Conservation (phyloP, 2,888 invertebrate species). For the Aspidiotus rigidus region DNA sequence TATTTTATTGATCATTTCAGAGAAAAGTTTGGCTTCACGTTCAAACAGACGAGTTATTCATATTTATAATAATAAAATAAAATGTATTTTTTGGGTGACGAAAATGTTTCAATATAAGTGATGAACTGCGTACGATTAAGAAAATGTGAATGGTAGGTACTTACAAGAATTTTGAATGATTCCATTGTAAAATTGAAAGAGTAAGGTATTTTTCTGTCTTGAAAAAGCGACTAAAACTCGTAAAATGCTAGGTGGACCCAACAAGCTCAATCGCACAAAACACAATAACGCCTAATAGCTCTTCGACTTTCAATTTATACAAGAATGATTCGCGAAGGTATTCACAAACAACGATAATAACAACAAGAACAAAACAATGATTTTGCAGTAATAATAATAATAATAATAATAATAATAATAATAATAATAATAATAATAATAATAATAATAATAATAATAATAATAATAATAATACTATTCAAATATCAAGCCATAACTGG, state of each 20-base stretch:
- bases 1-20: too few species aligned
- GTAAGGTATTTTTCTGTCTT: slow-evolving; percentile 1
- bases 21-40: too few species aligned
- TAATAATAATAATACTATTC: too few species aligned
- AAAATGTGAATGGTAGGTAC: background rate
- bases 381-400: slow-evolving; percentile 1
- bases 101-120: too few species aligned
- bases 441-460: too few species aligned
- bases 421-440: background rate
- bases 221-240: slow-evolving; percentile 17
- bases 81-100: too few species aligned
- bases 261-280: slow-evolving; percentile 28
- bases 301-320: slow-evolving; percentile 7
- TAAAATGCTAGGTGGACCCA: slow-evolving; percentile 30
- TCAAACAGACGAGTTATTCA: too few species aligned
- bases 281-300: slow-evolving; percentile 18
- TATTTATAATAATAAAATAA: too few species aligned
- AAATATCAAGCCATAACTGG: background rate
- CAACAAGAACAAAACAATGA: background rate
- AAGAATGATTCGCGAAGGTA: background rate
- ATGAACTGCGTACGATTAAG: too few species aligned
- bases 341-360: too few species aligned
- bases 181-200: slow-evolving; percentile 24
- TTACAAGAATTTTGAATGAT: slow-evolving; percentile 29
- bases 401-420: slow-evolving; percentile 20